Base-by-base conservation (phyloP, 2,888 invertebrate genomes). In the Cataglyphis altisquamis region DNA sequence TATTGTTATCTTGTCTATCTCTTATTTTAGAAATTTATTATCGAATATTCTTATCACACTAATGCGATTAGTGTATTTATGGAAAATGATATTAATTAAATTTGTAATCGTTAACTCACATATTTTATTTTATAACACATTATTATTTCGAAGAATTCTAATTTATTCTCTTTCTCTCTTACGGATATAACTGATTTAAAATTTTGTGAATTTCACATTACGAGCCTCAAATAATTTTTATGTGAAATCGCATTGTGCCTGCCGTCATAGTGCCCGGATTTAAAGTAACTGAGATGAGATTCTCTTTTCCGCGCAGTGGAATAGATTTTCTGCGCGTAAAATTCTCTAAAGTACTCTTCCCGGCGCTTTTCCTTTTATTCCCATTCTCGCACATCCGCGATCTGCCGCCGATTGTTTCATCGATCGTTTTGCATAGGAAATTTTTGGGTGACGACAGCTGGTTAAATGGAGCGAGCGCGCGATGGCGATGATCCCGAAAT, bases 331-430 rank as follows among this genome's bases (percentile, higher is more conserved):
- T 63, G 41, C 41, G 68, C 52, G 52, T 78, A 80, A 87, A 86
- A 82, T 64, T 84, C 63, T 12, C 63, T 12, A 8, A 72, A 87
- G 72, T 21, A 67, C 45, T 67, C 45, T 67, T 57, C 55, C 72
- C 70, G 66, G 36, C 82, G 62, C 41, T 48, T 63, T 52, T 52
- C 29, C 10, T 60, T 63, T 52, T 15, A 63, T 29, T 18, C 64
- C 15, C 32, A 64, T 73, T 75, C 75, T 81, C 85, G 57, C 63
- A 48, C 48, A 36, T 64, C 60, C 55, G 67, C 72, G 62, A 32
- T 52, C 72, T 45, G 68, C n/a, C 41, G 18, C 39, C 72, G 86
- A 83, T 87, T 81, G 87, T 87, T 84, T 82, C 86, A 67, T 88
- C 86, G 88, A 83, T 77, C 72, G 83, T 63, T 45, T 80, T 57